Conservation (phyloP, 2,113 vertebrate species). For the Alces alces region DNA sequence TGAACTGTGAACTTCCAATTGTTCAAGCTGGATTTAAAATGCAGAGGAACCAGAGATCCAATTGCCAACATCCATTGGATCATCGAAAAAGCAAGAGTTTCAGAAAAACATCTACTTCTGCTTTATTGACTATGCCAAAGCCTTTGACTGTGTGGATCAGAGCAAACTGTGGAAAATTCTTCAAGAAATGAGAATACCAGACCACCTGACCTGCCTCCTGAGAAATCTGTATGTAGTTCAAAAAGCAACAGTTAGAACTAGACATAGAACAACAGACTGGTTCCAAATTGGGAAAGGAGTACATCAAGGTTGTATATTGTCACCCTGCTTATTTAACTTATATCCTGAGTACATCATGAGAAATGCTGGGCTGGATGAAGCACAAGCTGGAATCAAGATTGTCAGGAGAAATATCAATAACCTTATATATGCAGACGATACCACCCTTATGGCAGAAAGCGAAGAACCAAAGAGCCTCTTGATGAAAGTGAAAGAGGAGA, state of each 20-base stretch:
- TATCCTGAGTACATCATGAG: background rate
- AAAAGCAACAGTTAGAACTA: background rate
- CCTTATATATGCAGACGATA: background rate
- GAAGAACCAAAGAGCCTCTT: background rate
- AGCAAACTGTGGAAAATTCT: background rate
- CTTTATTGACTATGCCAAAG: background rate
- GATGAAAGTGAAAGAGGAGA: background rate
- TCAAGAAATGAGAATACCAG: background rate
- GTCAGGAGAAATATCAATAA: background rate
- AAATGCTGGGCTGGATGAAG: background rate
- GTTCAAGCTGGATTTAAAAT: background rate
- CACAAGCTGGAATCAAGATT: background rate
- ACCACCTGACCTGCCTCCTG: background rate
- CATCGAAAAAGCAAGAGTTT: background rate
- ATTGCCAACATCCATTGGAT: background rate
- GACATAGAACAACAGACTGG: background rate
- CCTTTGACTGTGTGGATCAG: background rate
- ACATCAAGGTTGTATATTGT: background rate
- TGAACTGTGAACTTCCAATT: background rate
- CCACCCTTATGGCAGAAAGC: background rate
- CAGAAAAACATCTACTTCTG: background rate
- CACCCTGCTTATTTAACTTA: background rate
- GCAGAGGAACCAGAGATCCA: background rate
- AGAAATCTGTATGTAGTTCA: background rate
- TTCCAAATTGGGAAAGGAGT: background rate